A percentile compares a stretch with the other conserved stretches of the same genome.
Evolutionary conservation across 2,113 vertebrate species (phyloP).

Genomic region (Heteronetta atricapilla): DNA sequence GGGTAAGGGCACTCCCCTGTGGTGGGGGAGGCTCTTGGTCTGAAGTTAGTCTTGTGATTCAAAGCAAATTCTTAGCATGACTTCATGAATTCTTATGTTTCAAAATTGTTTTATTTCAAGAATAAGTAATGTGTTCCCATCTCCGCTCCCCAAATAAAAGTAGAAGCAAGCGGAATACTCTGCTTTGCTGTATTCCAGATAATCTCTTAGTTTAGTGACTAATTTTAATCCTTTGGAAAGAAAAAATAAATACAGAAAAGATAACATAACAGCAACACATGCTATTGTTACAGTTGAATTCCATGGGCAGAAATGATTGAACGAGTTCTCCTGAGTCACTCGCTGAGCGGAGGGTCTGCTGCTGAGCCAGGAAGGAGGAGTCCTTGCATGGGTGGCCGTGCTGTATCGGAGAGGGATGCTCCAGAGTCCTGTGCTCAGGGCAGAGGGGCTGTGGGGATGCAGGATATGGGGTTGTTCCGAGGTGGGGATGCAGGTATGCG

Average conservation of each 20-base stretch:
- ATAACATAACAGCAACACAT: neutral
- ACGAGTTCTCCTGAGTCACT: neutral
- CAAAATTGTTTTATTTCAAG: neutral
- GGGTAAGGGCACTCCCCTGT: conserved; percentile 4
- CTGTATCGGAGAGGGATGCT: neutral
- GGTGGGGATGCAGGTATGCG: neutral
- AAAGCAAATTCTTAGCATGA: neutral
- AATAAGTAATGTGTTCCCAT: neutral
- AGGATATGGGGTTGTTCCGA: neutral
- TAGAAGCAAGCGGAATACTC: neutral
- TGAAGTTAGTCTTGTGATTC: neutral
- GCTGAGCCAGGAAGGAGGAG: neutral
- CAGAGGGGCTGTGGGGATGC: neutral
- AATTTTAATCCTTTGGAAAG: neutral
- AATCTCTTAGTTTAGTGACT: neutral
- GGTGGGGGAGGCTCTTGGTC: neutral
- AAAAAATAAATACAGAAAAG: neutral
- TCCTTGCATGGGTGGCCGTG: neutral
- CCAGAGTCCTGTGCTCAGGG: neutral
- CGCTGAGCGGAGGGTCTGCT: neutral
- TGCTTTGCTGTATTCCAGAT: rapidly evolving
- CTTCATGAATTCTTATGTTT: neutral
- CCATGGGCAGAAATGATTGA: neutral
- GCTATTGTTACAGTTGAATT: neutral
- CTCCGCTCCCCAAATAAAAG: neutral